Percentiles rank a stretch among this genome's conserved stretches.
phyloP scores from a whole-genome alignment of 2,888 invertebrate genomes.

The Toxonevra muliebris region DNA sequence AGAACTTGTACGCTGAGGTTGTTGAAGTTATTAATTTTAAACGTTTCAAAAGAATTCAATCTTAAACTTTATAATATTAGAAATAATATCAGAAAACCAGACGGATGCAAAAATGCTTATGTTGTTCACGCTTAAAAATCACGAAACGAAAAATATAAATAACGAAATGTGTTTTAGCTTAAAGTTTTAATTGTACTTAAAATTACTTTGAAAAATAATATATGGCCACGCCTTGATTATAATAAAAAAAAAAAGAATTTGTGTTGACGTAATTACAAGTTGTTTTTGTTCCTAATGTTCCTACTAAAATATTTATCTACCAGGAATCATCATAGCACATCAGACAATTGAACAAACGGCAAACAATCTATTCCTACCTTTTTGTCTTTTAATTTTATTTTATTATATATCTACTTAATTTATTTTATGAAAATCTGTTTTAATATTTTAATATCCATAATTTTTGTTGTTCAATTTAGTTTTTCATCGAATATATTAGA shows the following conservation, averaged over 20 bases:
- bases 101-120: conserved; percentile 6
- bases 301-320: background rate
- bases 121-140: conserved; percentile 14
- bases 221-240: background rate
- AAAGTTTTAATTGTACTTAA: background rate
- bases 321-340: background rate
- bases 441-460: no score
- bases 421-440: no score
- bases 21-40: background rate
- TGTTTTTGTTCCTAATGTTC: background rate
- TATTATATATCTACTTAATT: no score
- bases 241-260: background rate
- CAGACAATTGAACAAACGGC: background rate
- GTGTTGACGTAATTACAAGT: background rate
- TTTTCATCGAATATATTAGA: conserved; percentile 29
- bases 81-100: no score
- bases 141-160: no score
- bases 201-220: background rate
- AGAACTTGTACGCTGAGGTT: conserved; percentile 57
- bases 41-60: no score
- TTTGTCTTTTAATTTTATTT: background rate
- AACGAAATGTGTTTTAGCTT: conserved; percentile 7
- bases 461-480: conserved; percentile 15
- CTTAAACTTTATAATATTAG: no score
- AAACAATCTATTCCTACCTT: background rate